Conservation (phyloP, 2,888 invertebrate genomes). For the Mayetiola destructor region DNA sequence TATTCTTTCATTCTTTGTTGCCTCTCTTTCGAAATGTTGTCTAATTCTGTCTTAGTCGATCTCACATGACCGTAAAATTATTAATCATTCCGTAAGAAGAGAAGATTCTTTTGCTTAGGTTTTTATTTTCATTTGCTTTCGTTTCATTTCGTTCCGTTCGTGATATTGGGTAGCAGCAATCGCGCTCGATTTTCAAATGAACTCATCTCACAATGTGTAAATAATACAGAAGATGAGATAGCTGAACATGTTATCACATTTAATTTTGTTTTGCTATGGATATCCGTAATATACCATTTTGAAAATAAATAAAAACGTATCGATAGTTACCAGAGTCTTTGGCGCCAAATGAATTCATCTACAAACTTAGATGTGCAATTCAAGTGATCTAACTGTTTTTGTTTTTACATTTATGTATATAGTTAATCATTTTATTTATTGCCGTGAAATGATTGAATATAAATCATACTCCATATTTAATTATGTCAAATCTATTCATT, state of each 20-base stretch:
- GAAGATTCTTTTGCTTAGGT: neutral
- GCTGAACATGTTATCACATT: constrained; percentile 10
- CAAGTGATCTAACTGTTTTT: too few species aligned
- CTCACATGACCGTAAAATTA: neutral
- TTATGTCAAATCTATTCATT: neutral
- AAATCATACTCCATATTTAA: too few species aligned
- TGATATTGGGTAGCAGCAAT: neutral
- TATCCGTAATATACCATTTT: neutral
- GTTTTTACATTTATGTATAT: too few species aligned
- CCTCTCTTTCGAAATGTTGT: neutral
- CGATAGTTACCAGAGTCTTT: too few species aligned
- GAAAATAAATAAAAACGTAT: too few species aligned
- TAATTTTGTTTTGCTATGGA: constrained; percentile 10
- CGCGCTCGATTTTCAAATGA: neutral
- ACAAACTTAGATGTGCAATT: too few species aligned
- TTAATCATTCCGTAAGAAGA: neutral
- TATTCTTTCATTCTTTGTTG: neutral
- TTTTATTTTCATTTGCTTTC: neutral
- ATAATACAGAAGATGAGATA: constrained; percentile 5
- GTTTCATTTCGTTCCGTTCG: neutral
- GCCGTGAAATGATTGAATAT: too few species aligned
- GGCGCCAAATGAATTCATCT: constrained; percentile 11
- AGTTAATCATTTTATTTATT: too few species aligned
- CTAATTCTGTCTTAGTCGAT: neutral
- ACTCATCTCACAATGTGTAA: too few species aligned